Evolutionary conservation across 2,797 vertebrate species (phyloP).

Genomic region (Scomberomorus guttatus): DNA sequence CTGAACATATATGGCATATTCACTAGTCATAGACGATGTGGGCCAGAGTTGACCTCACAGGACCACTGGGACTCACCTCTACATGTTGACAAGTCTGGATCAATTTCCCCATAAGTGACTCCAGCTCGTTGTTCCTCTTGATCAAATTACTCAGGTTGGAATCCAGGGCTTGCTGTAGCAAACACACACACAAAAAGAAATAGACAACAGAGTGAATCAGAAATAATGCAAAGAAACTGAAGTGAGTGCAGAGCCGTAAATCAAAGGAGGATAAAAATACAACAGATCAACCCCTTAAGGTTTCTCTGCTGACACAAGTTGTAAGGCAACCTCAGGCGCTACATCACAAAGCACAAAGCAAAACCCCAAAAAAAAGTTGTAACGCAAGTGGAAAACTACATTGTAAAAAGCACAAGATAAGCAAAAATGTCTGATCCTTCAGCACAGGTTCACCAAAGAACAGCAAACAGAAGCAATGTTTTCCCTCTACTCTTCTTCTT

Average conservation of each 20-base stretch:
- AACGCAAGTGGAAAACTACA: constrained; percentile 8
- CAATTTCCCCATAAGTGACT: constrained; percentile 95
- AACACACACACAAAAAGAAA: constrained; percentile 45
- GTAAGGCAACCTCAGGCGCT: constrained; percentile 12
- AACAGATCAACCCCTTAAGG: background rate
- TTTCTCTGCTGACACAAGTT: constrained; percentile 14
- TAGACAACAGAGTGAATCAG: background rate
- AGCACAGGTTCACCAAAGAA: background rate
- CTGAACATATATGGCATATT: background rate
- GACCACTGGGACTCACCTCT: constrained; percentile 88
- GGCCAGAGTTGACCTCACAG: background rate
- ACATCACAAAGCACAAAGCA: constrained; percentile 2
- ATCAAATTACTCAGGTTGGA: constrained; percentile 93
- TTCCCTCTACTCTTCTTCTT: constrained; percentile 7
- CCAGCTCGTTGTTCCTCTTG: constrained; percentile 97
- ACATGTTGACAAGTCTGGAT: constrained; percentile 98
- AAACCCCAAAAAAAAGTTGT: constrained; percentile 28
- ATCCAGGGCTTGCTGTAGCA: constrained; percentile 93
- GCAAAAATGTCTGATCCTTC: background rate
- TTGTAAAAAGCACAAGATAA: background rate
- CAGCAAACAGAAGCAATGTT: background rate
- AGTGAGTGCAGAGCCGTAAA: constrained; percentile 1
- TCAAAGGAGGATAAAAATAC: background rate
- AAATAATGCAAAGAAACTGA: constrained; percentile 9
- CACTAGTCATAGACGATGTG: background rate